Evolutionary conservation across 2,888 invertebrate species (phyloP).

Genomic region (Cynaeus angustus): DNA sequence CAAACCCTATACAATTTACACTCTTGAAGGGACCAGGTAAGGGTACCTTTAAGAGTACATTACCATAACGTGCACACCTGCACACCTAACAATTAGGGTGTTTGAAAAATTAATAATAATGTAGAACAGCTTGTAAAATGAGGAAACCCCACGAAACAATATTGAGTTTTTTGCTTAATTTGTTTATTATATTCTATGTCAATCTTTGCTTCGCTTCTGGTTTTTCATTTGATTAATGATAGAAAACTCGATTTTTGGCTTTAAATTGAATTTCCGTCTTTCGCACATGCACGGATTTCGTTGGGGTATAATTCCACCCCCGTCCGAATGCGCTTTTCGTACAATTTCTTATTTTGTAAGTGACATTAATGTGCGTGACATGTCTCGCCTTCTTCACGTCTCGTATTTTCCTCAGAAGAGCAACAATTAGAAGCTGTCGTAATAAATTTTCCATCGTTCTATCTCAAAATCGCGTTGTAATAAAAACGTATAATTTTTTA

Average conservation of each 20-base stretch:
- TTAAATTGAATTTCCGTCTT: no score
- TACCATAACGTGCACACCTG: not conserved
- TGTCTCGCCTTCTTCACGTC: conserved; percentile 6
- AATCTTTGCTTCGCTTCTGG: no score
- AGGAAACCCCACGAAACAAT: no score
- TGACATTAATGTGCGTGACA: conserved; percentile 21
- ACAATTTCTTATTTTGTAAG: not conserved
- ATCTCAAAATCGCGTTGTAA: conserved; percentile 9
- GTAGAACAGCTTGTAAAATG: no score
- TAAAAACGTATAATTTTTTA: conserved; percentile 28
- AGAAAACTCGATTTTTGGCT: no score
- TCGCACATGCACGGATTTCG: no score
- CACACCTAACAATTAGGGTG: not conserved
- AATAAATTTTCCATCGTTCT: conserved; percentile 8
- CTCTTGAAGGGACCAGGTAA: not conserved
- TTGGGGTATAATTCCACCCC: not conserved
- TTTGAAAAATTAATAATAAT: no score
- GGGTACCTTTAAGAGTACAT: conserved; percentile 1
- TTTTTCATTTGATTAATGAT: no score
- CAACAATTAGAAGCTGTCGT: conserved; percentile 29
- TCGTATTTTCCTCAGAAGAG: conserved; percentile 8
- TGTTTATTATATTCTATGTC: no score
- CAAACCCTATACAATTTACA: conserved; percentile 12
- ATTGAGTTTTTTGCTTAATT: no score
- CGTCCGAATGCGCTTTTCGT: not conserved